Evolutionary conservation across 2,888 invertebrate genomes (phyloP).

Genomic region (Caenorhabditis japonica): DNA sequence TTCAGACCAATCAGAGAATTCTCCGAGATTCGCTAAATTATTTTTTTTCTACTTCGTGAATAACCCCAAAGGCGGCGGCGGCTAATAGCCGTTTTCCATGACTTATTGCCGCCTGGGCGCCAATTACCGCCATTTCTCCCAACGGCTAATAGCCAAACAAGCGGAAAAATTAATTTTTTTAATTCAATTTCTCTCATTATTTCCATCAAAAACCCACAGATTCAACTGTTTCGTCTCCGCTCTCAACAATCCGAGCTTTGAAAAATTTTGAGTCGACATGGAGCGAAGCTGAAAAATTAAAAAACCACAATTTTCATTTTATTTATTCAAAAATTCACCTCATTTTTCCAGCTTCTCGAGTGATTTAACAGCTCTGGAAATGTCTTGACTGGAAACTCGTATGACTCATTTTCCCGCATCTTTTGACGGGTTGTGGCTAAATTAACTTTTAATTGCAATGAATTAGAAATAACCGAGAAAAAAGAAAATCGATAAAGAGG

Average conservation of each 20-base stretch:
- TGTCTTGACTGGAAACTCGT: background rate
- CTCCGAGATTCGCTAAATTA: background rate
- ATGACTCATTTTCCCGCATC: conserved; percentile 18
- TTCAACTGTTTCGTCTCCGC: background rate
- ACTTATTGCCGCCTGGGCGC: too few relatives aligned
- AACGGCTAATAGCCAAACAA: too few relatives aligned
- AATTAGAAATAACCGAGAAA: background rate
- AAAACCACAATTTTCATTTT: background rate
- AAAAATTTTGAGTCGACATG: conserved; percentile 5
- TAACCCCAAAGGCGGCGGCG: too few relatives aligned
- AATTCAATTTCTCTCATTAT: too few relatives aligned
- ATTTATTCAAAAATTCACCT: too few relatives aligned
- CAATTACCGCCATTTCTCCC: too few relatives aligned
- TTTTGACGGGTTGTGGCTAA: background rate
- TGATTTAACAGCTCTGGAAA: conserved; percentile 1
- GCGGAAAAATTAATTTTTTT: too few relatives aligned
- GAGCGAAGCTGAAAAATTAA: conserved; percentile 7
- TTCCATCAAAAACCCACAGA: too few relatives aligned
- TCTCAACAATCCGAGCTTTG: conserved; percentile 19
- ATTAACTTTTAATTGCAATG: background rate
- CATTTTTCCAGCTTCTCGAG: conserved; percentile 23
- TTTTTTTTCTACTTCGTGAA: too few relatives aligned
- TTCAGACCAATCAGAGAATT: too few relatives aligned
- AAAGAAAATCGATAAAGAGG: conserved; percentile 19
- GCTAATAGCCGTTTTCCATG: too few relatives aligned